Conservation (phyloP, 1,140 invertebrate species). For the Eriosoma lanigerum region DNA sequence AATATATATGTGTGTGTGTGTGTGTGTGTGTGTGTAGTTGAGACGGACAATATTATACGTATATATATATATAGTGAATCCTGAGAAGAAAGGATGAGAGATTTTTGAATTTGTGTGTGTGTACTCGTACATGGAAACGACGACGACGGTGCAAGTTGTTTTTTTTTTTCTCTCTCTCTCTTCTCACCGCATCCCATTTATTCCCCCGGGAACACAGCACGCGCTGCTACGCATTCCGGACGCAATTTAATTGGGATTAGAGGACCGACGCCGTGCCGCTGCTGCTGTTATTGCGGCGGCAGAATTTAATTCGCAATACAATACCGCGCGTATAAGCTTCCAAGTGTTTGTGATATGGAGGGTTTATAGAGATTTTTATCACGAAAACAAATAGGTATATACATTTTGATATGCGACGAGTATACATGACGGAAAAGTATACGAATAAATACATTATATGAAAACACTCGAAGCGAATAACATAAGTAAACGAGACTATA, state of each 20-base stretch:
- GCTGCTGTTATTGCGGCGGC: neutral
- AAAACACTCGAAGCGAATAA: too few species aligned
- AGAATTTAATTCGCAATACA: slow-evolving; percentile 33
- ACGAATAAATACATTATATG: too few species aligned
- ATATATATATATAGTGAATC: neutral
- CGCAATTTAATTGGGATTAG: slow-evolving; percentile 49
- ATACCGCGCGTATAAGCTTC: neutral
- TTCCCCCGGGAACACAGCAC: neutral
- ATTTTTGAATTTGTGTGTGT: slow-evolving; percentile 27
- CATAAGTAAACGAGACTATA: too few species aligned
- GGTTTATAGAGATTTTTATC: neutral
- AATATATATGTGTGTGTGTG: too few species aligned
- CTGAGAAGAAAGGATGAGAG: slow-evolving; percentile 15
- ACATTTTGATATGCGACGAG: neutral
- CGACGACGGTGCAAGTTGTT: slow-evolving; percentile 12
- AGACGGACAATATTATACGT: neutral
- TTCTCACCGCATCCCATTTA: neutral
- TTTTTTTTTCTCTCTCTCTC: neutral
- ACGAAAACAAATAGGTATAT: neutral
- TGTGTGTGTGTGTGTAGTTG: neutral
- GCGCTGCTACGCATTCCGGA: slow-evolving; percentile 9
- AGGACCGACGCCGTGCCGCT: neutral
- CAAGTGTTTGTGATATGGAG: neutral
- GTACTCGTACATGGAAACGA: neutral
- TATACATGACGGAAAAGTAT: neutral